Conservation (phyloP, 2,113 vertebrate species). For the Halcyon senegalensis region DNA sequence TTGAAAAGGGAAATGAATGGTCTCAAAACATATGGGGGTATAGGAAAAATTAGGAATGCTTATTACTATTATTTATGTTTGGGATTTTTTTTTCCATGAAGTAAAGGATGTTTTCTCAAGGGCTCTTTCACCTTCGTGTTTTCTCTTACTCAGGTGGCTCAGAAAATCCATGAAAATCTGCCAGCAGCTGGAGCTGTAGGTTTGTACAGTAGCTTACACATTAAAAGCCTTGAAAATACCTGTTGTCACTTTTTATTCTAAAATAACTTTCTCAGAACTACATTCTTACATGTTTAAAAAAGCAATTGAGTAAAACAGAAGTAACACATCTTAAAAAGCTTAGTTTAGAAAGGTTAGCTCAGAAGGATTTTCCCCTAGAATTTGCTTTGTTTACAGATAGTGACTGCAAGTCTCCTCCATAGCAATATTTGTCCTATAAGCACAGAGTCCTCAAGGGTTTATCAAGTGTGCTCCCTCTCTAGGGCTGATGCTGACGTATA, state of each 20-base stretch:
- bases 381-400: neutral
- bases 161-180: neutral
- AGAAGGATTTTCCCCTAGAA: neutral
- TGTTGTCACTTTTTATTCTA: neutral
- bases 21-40: neutral
- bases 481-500: fast-evolving
- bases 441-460: neutral
- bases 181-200: slow-evolving; percentile 16
- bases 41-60: neutral
- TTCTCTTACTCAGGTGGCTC: neutral
- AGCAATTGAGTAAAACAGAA: neutral
- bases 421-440: neutral
- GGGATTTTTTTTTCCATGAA: neutral
- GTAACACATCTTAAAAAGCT: neutral
- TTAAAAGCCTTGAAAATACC: neutral
- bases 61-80: neutral
- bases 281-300: neutral
- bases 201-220: neutral
- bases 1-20: neutral
- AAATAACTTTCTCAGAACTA: neutral
- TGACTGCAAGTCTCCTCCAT: neutral
- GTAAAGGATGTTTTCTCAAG: neutral
- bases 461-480: neutral
- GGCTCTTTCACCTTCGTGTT: neutral
- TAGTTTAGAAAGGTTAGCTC: neutral